Evolutionary conservation across 2,797 vertebrate species (phyloP), one percentile per base, ranked within the genome.

Genomic region (Allobates femoralis): DNA sequence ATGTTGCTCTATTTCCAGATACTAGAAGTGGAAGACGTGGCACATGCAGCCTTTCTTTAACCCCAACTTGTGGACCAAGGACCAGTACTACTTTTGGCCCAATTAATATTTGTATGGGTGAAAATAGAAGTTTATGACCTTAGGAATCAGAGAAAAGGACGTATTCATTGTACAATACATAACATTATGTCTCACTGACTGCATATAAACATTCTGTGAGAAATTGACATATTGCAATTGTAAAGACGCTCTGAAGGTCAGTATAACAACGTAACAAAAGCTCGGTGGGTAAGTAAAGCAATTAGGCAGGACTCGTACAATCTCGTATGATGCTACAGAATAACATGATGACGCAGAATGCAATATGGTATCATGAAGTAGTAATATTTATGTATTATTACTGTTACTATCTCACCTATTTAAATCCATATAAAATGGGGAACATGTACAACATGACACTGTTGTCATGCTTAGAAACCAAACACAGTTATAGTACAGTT

Each of bases 21-120:
- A 28, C 74, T 71, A 69, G 60, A 37, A 80, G 64, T 28, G 66
- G 26, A 58, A 21, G 84, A 85, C 50, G 77, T 85, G 84, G 84
- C 84, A 85, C 37, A 41, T 60, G 34, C 6, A 50, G 84, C 16
- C 16, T 71, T 26, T 60, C 18, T 53, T 69, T 18, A 71, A 46
- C 26, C 73, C 5, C 34, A 32, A 50, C 64, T 32, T 73, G 19
- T 26, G 30, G 10, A 34, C 50, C 2, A 69, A 23, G 10, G 16
- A 5, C 18, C 28, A 16, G 18, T 8, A 18, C 2, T 11, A 46
- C 4, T 23, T 46, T 19, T 71, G 67, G 32, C 37, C 21, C 34
- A 37, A 11, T 69, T 34, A 37, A 7, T 28, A 15, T 1, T 16
- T 26, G 12, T 18, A 30, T 7, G 5, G 3, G 41, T n/a, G 41